Conservation (phyloP, 1,140 invertebrate genomes). For the Apis florea region DNA sequence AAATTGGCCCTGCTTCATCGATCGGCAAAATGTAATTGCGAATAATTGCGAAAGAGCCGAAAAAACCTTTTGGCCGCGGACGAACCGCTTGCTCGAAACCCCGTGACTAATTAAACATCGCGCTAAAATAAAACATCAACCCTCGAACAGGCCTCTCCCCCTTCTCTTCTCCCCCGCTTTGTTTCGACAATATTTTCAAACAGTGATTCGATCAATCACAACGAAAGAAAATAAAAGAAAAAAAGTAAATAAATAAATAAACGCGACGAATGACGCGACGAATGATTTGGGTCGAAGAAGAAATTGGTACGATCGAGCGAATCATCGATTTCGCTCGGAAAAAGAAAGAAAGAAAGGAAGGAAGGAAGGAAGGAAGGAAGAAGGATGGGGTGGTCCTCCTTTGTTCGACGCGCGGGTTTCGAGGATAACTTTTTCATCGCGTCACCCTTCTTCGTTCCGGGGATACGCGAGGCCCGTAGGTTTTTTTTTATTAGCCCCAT, state of each 20-base stretch:
- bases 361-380: too few species aligned
- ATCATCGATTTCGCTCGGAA: too few species aligned
- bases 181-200: background rate
- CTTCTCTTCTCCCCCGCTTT: background rate
- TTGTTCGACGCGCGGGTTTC: slow-evolving; percentile 7
- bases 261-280: background rate
- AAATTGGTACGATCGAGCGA: too few species aligned
- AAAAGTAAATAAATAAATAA: too few species aligned
- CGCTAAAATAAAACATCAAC: slow-evolving; percentile 2
- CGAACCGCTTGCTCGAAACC: slow-evolving; percentile 37
- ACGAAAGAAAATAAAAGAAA: background rate
- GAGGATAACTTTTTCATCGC: slow-evolving; percentile 58
- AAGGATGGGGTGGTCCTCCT: too few species aligned
- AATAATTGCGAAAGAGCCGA: slow-evolving; percentile 52
- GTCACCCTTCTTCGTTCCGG: slow-evolving; percentile 1
- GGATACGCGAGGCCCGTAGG: slow-evolving; percentile 43
- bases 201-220: slow-evolving; percentile 24
- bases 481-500: slow-evolving; percentile 62
- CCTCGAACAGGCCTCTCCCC: background rate
- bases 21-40: slow-evolving; percentile 51
- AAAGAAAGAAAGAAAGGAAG: too few species aligned
- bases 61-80: slow-evolving; percentile 48
- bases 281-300: background rate
- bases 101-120: slow-evolving; percentile 52
- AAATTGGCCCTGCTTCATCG: slow-evolving; percentile 53